A percentile compares a stretch with the other conserved stretches of the same genome.
phyloP scores from a whole-genome alignment of 1,140 invertebrate species.

The Dendroctonus valens region DNA sequence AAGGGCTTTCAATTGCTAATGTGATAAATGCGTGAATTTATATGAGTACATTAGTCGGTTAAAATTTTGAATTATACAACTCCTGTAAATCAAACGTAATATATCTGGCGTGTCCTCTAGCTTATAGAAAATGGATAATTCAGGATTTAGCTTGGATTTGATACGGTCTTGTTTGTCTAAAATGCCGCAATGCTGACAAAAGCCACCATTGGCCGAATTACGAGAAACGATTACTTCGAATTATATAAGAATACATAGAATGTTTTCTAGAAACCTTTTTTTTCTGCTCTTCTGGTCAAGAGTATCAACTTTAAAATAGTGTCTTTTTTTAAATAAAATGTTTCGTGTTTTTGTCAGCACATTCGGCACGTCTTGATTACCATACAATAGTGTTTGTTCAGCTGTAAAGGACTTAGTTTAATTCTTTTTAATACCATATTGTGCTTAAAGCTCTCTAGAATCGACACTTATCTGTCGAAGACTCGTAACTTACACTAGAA shows the following conservation, averaged over 20 bases:
- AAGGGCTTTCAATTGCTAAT: slow-evolving; percentile 30
- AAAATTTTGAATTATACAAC: slow-evolving; percentile 20
- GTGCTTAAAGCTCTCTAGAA: slow-evolving; percentile 7
- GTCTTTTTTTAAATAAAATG: too few relatives aligned
- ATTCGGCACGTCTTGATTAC: slow-evolving; percentile 10
- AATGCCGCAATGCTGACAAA: slow-evolving; percentile 24
- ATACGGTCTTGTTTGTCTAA: slow-evolving; percentile 6
- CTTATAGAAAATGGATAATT: slow-evolving; percentile 18
- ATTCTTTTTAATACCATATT: slow-evolving; percentile 4
- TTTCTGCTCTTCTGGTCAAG: too few relatives aligned
- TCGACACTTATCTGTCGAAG: background rate
- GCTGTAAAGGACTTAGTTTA: background rate
- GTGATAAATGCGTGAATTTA: slow-evolving; percentile 31
- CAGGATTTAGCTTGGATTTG: slow-evolving; percentile 4
- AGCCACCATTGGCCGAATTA: too few relatives aligned
- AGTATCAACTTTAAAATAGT: too few relatives aligned
- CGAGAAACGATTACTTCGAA: too few relatives aligned
- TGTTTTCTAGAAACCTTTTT: too few relatives aligned
- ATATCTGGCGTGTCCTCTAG: slow-evolving; percentile 4
- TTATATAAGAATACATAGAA: too few relatives aligned
- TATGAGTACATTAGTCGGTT: slow-evolving; percentile 14
- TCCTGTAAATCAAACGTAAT: slow-evolving; percentile 20
- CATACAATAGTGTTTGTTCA: slow-evolving; percentile 6
- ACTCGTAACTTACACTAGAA: slow-evolving; percentile 6
- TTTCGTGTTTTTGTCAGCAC: slow-evolving; percentile 5